Evolutionary conservation across 30 jellyfish, hydroid and myxozoan genomes (phyloP), one percentile per base, ranked within the genome.

Genomic region (Pseudorhiza aurosa): DNA sequence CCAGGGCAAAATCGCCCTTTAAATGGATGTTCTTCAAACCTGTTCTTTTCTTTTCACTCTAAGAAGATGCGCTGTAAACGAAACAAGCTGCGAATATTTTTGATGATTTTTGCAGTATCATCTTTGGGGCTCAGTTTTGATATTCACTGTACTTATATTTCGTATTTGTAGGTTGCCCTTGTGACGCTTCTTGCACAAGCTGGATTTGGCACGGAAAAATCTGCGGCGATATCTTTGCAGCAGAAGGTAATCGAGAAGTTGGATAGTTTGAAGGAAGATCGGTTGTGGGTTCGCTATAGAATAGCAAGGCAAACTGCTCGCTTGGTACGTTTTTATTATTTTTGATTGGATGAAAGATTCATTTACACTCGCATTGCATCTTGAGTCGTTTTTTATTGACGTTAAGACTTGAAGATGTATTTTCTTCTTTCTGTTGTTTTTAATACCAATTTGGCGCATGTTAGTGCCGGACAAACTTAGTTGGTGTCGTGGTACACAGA

Each of bases 251-350:
- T 82, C 19, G 75, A 46, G 43, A 53, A 35, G 37, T 75, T 76
- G 21, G 72, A 29, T 28, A 53, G 27, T 10, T 8, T 84, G 30
- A 74, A 68, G 43, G 95, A 75, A 21, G 83, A 67, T 11, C 60
- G 64, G 6, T 69, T 63, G 32, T 91, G 98, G 98, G 28, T 71
- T 21, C 49, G 77, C 72, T 91, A 77, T 35, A 64, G 90, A 57
- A 83, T 91, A 29, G 96, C 85, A 30, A 56, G 96, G 45, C 98
- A 91, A 60, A 96, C 98, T 8, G 85, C 98, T 18, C 87, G 95
- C 51, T 49, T 91, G 84, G 98, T 91, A 25, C 25, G 96, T 57
- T 6, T 22, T 0, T 21, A 1, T 27, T 30, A 26, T 14, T 3
- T 70, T 70, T 9, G 8, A 15, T 44, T 55, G 14, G 15, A 11